Evolutionary conservation across 2,113 vertebrate genomes (phyloP).

Genomic region (Natator depressus): DNA sequence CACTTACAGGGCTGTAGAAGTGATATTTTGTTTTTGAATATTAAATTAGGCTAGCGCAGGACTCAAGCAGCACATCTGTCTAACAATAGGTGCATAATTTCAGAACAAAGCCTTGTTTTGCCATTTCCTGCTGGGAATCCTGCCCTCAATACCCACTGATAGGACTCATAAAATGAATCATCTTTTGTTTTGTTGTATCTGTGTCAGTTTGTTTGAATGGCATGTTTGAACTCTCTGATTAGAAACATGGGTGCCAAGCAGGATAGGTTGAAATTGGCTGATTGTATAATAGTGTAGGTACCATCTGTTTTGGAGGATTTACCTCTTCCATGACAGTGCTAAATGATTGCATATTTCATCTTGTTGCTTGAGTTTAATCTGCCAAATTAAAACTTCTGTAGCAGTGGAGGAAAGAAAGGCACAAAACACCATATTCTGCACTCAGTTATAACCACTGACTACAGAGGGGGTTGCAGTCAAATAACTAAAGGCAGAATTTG

Average conservation of each 20-base stretch:
- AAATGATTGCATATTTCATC: neutral
- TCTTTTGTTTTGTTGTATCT: neutral
- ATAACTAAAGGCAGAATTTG: neutral
- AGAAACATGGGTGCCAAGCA: neutral
- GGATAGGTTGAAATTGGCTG: neutral
- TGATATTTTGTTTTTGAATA: neutral
- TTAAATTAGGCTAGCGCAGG: neutral
- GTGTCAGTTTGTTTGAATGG: neutral
- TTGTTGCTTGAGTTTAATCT: neutral
- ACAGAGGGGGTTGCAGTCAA: neutral
- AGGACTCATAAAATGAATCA: neutral
- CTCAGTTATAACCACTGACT: neutral
- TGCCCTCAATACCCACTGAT: neutral
- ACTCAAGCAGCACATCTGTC: neutral
- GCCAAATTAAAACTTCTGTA: neutral
- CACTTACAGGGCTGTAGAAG: neutral
- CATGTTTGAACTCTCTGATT: neutral
- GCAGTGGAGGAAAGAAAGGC: neutral
- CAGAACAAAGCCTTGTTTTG: conserved; percentile 3
- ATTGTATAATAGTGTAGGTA: neutral
- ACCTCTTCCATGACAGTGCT: neutral
- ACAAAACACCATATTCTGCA: neutral
- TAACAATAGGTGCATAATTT: neutral
- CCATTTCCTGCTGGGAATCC: neutral
- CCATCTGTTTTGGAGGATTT: neutral